These are phyloP conservation scores for Eubucco bourcierii DNA, from an alignment of 2,113 vertebrate genomes.

Conservation along the genomic window DNA sequence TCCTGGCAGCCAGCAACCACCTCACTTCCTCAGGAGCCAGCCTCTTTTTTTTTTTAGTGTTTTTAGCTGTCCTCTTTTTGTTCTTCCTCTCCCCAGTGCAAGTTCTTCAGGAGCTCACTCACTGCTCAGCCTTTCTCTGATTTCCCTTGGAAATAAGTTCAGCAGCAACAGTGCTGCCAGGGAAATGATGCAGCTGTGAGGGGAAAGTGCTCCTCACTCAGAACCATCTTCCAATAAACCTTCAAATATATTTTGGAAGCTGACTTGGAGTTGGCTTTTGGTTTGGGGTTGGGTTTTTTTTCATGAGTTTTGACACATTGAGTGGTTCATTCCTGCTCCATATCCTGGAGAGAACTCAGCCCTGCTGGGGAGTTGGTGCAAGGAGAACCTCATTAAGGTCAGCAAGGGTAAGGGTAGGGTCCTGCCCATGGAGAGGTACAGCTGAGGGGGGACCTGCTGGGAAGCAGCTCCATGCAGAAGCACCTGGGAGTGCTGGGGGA, in stretches of 20 bases:
- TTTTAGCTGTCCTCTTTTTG: not conserved
- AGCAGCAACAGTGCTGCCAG: not conserved
- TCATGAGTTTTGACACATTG: fast-evolving
- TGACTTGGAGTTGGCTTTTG: not conserved
- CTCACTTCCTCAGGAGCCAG: not conserved
- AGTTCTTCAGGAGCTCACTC: not conserved
- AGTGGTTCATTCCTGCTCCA: not conserved
- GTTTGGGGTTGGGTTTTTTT: not conserved
- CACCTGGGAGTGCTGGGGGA: too few relatives aligned
- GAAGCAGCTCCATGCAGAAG: too few relatives aligned
- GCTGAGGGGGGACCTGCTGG: too few relatives aligned
- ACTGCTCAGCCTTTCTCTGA: not conserved
- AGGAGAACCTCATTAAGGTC: too few relatives aligned
- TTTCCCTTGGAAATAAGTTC: not conserved
- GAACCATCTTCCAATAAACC: not conserved
- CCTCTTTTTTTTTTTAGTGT: not conserved
- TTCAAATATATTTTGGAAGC: not conserved
- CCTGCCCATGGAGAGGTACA: too few relatives aligned
- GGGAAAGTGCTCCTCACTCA: not conserved
- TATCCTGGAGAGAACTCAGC: not conserved
- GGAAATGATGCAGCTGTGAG: not conserved
- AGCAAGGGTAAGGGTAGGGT: too few relatives aligned
- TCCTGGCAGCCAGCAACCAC: not conserved
- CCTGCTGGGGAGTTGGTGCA: too few relatives aligned
- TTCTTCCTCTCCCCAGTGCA: not conserved